Evolutionary conservation across 1,140 invertebrate species (phyloP), one percentile per base, ranked within the genome.

Genomic region (Lordiphosa mommai): DNA sequence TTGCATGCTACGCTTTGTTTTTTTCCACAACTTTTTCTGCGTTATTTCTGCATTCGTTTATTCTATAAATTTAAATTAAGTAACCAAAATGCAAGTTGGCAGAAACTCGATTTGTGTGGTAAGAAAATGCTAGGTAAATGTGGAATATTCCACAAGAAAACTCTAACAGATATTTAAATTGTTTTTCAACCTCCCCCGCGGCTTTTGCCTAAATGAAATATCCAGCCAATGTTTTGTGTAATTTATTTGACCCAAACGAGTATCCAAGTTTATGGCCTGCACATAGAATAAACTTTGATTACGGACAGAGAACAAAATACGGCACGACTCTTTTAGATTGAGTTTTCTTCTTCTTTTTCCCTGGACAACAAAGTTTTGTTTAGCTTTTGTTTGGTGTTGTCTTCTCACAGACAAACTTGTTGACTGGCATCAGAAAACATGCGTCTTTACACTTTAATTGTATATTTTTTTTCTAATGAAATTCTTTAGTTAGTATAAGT

Each of bases 181-280:
- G 6, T 5, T 23, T 23, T 23, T 23, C 4, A 5, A 23, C 20
- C 6, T 23, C 20, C 4, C 4, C 20, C 20, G 20, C 4, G 1
- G 20, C 20, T 23, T 23, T 23, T 23, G 20, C 60, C 43, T 50
- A 20, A n/a, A 34, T n/a, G 36, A 61, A 61, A 37, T 50, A 37
- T 61, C 30, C 23, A 27, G 6, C 4, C 23, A 27, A 27, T 27
- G 23, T 27, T 27, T 27, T 27, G 6, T 38, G 47, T 61, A 63
- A 44, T 51, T 43, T 61, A 37, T 51, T 34, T 33, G 56, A 4
- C 33, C 34, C 55, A 47, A 30, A 38, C 55, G 14, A 32, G 27
- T 38, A 53, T 50, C 46, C 60, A 61, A 71, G 58, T 72, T 80
- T 71, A 74, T 71, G 61, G 43, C 41, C 52, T 57, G 61, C 66